A percentile compares a stretch with the other conserved stretches of the same genome.
These are phyloP conservation scores for Anhinga anhinga DNA, from an alignment of 2,113 vertebrate species.

Conservation along the genomic window DNA sequence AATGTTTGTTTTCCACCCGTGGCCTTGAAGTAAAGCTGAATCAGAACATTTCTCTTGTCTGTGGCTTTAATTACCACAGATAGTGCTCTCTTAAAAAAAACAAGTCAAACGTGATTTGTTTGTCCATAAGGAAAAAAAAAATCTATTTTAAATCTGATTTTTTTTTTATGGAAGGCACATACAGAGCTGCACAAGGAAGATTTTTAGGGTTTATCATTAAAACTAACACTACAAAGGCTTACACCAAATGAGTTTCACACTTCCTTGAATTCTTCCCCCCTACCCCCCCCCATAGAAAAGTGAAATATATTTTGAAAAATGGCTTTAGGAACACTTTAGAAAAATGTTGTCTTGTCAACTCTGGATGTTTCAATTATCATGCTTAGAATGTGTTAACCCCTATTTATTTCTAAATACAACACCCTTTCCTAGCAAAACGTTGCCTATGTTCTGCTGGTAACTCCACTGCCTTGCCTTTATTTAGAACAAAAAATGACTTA, in stretches of 20 bases:
- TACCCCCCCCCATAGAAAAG: not conserved
- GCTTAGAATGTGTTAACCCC: not conserved
- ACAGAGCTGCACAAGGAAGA: not conserved
- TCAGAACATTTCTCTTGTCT: not conserved
- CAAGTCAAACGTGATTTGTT: not conserved
- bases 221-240: not conserved
- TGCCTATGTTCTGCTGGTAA: not conserved
- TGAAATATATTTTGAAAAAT: not conserved
- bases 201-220: not conserved
- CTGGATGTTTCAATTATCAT: not conserved
- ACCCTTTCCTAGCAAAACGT: not conserved
- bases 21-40: not conserved
- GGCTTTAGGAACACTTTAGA: not conserved
- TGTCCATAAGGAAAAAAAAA: not conserved
- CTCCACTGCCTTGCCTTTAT: not conserved
- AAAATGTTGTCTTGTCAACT: not conserved
- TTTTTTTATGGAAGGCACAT: not conserved
- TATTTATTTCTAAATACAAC: not conserved
- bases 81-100: not conserved
- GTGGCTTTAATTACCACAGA: not conserved
- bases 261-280: not conserved
- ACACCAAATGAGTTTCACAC: not conserved
- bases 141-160: not conserved
- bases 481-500: not conserved
- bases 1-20: rapidly evolving